Base-by-base conservation (phyloP, 2,797 vertebrate species). In the Dromococcyx pavoninus region DNA sequence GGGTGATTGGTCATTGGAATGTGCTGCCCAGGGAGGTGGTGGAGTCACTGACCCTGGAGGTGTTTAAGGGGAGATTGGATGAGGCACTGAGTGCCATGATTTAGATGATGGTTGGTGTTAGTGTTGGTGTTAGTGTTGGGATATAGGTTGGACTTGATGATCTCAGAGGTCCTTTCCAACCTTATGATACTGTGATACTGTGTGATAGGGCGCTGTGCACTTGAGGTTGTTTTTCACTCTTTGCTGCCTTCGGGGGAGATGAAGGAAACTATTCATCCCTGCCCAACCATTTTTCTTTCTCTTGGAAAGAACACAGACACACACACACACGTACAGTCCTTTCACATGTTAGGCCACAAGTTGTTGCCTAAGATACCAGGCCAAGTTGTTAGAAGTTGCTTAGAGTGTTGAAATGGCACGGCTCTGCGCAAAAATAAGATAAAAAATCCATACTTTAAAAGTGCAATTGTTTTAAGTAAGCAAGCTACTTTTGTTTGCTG, bases 381-480 rank as follows among this genome's bases (percentile, higher is more conserved):
- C 60, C 6, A 13, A 58, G 21, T 83, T 65, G 43, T 79, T 89
- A 22, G 4, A n/a, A 83, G 53, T 39, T 85, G 43, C 43, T 72
- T 37, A 27, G 32, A 75, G 50, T 21, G 6, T 72, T 79, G 71
- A 72, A 86, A 87, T 70, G 24, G 28, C 51, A 32, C 30, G 62
- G 13, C 81, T 85, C 17, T 37, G 54, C 32, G n/a, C 17, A 25
- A 30, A 9, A n/a, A 4, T 4, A 51, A 22, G 39, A 11, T 4
- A 30, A 41, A 30, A 17, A 30, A 53, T 6, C 13, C 32, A 60
- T 37, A 39, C 27, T 79, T 76, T 91, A 58, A 77, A 89, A 88
- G 41, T 33, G 11, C 50, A 57, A 15, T 89, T 96, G 77, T 94
- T 91, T 69, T 48, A 79, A 76, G 35, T 21, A 69, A 91, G 61